phyloP scores from a whole-genome alignment of 2,888 invertebrate species.

The Hydriomena furcata region DNA sequence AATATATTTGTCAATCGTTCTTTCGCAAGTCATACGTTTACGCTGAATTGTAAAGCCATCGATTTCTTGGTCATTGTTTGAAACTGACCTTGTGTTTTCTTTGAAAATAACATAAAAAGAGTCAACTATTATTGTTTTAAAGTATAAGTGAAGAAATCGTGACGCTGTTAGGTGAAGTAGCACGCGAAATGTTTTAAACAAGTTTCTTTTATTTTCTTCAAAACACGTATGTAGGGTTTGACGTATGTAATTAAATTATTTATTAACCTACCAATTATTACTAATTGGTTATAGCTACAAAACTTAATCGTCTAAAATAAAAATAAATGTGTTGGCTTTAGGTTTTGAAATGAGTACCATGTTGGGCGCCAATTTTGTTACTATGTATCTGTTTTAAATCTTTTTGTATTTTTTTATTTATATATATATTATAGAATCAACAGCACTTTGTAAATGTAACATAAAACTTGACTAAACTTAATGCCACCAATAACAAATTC shows the following conservation, averaged over 20 bases:
- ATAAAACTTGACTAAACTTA: too few species aligned
- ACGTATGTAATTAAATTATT: too few species aligned
- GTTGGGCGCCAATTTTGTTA: slow-evolving; percentile 35
- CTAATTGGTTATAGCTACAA: too few species aligned
- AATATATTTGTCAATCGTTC: background rate
- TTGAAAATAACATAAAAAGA: slow-evolving; percentile 33
- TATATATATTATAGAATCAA: too few species aligned
- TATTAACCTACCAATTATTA: too few species aligned
- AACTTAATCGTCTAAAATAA: too few species aligned
- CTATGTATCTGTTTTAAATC: too few species aligned
- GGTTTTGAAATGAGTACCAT: slow-evolving; percentile 12
- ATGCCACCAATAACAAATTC: too few species aligned
- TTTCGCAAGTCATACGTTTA: slow-evolving; percentile 27
- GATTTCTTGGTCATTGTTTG: slow-evolving; percentile 26
- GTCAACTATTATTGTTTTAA: slow-evolving; percentile 37
- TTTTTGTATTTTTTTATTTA: too few species aligned
- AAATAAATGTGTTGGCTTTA: too few species aligned
- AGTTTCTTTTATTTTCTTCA: background rate
- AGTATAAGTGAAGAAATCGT: slow-evolving; percentile 37
- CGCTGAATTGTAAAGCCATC: slow-evolving; percentile 16
- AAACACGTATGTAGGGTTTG: too few species aligned
- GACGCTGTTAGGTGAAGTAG: slow-evolving; percentile 13
- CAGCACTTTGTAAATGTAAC: too few species aligned
- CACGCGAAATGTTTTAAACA: slow-evolving; percentile 37
- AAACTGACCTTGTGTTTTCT: slow-evolving; percentile 28